Conservation (phyloP, 2,797 vertebrate species). For the Acipenser ruthenus region DNA sequence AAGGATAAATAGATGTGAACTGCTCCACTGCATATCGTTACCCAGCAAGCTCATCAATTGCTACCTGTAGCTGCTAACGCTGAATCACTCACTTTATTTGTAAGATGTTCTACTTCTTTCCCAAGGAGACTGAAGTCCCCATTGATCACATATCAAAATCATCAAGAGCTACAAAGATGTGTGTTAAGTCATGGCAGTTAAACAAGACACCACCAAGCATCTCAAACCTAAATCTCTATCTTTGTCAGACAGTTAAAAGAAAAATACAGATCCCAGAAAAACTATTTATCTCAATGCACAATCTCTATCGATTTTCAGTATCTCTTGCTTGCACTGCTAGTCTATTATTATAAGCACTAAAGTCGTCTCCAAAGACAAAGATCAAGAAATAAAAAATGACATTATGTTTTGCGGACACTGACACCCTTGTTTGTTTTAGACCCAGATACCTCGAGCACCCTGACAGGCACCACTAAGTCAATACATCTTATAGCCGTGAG, state of each 20-base stretch:
- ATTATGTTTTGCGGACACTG: background rate
- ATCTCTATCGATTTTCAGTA: background rate
- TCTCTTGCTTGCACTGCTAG: background rate
- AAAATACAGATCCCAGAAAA: background rate
- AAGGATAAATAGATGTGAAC: too few species aligned
- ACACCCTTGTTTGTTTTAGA: background rate
- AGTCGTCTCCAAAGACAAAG: background rate
- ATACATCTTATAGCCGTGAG: background rate
- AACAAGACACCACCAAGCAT: too few species aligned
- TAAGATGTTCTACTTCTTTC: background rate
- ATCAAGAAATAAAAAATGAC: slow-evolving; percentile 1
- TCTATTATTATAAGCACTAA: background rate
- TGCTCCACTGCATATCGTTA: too few species aligned
- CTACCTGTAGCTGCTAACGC: slow-evolving; percentile 3
- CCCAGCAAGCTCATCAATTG: slow-evolving; percentile 2
- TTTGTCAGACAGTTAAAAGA: too few species aligned
- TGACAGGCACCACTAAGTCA: background rate
- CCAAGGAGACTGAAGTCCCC: background rate
- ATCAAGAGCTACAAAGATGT: too few species aligned
- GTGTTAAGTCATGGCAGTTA: too few species aligned
- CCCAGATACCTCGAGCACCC: background rate
- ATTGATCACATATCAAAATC: background rate
- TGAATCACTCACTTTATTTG: background rate
- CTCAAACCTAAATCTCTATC: too few species aligned
- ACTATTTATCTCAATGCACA: slow-evolving; percentile 12